These are phyloP conservation scores for Galbula dea DNA, from an alignment of 2,113 vertebrate genomes.

Conservation along the genomic window DNA sequence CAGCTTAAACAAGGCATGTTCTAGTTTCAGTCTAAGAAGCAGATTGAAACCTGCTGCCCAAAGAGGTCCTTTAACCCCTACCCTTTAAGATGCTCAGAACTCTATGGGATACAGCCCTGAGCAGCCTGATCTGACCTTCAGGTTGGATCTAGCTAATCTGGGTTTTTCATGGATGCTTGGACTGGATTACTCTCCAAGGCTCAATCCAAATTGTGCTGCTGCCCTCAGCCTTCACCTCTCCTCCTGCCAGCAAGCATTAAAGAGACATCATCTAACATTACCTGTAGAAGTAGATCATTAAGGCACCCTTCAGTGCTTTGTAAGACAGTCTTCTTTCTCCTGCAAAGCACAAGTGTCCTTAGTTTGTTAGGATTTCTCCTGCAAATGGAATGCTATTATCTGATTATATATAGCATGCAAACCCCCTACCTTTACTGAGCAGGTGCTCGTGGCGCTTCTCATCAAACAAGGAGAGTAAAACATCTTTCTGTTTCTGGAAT, in stretches of 20 bases:
- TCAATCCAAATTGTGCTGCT: not conserved
- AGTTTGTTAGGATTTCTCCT: not conserved
- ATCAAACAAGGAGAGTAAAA: constrained; percentile 88
- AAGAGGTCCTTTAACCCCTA: not conserved
- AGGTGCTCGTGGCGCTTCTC: constrained; percentile 91
- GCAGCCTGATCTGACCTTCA: not conserved
- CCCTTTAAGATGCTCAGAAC: not conserved
- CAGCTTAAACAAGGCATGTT: not conserved
- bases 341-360: constrained; percentile 40
- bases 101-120: not conserved
- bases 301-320: constrained; percentile 87
- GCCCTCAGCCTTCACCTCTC: not conserved
- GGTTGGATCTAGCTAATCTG: not conserved
- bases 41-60: not conserved
- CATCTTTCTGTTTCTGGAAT: constrained; percentile 83
- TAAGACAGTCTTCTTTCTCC: constrained; percentile 86
- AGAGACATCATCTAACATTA: constrained; percentile 3
- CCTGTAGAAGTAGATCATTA: constrained; percentile 99
- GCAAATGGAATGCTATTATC: not conserved
- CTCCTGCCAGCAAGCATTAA: not conserved
- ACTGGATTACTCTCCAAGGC: not conserved
- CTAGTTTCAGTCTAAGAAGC: not conserved
- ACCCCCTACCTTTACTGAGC: constrained; percentile 86
- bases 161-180: not conserved
- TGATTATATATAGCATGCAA: not conserved